Conservation (phyloP, 1,140 invertebrate genomes). For the Heterodera carotae region DNA sequence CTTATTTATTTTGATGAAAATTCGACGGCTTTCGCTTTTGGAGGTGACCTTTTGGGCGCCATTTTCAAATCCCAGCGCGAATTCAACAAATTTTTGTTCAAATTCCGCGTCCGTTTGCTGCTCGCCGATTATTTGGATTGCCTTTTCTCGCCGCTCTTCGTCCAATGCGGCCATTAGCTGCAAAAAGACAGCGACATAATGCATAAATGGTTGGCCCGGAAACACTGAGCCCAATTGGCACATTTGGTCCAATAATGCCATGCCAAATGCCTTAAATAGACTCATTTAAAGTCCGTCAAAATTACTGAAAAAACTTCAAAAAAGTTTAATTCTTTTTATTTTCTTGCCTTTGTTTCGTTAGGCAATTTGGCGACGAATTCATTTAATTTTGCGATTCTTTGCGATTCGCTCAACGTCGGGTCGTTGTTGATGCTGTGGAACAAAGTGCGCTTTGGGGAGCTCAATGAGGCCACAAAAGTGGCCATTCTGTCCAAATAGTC, state of each 20-base stretch:
- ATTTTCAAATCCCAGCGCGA: background rate
- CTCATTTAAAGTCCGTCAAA: background rate
- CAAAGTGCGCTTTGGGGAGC: background rate
- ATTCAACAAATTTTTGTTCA: background rate
- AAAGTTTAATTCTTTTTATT: no score
- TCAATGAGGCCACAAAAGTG: background rate
- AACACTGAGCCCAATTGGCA: background rate
- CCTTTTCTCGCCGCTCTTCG: background rate
- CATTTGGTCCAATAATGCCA: background rate
- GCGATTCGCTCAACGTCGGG: background rate
- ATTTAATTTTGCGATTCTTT: background rate
- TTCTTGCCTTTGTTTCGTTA: background rate
- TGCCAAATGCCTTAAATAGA: background rate
- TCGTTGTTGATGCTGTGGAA: background rate
- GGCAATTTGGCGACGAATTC: constrained; percentile 6
- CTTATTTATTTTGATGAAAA: no score
- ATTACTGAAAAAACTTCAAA: background rate
- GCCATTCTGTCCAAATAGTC: background rate
- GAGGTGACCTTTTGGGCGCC: background rate
- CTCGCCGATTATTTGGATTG: background rate
- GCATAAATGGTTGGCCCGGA: background rate
- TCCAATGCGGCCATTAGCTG: background rate
- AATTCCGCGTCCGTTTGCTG: constrained; percentile 5
- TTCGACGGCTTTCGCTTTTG: no score
- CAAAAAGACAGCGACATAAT: constrained; percentile 2